A percentile compares a stretch with the other conserved stretches of the same genome.
These are phyloP conservation scores for Orycteropus afer DNA, from an alignment of 2,113 vertebrate genomes.

Conservation along the genomic window DNA sequence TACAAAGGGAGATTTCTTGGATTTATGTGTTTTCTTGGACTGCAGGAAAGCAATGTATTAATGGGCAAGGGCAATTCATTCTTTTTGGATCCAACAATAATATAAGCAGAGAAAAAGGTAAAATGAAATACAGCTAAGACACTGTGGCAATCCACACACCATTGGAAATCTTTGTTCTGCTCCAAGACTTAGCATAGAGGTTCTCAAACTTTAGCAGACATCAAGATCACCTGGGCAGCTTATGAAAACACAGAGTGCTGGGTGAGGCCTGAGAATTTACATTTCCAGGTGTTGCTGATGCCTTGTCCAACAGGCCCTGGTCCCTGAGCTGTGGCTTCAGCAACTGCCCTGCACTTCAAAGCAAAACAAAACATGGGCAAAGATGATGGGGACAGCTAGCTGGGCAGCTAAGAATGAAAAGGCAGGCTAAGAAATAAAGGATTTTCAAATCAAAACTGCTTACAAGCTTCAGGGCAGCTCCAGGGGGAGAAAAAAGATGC, in stretches of 20 bases:
- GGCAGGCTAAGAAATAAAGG: constrained; percentile 42
- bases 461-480: constrained; percentile 56
- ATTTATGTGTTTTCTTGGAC: neutral
- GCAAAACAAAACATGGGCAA: neutral
- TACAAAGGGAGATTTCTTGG: neutral
- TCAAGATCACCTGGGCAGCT: neutral
- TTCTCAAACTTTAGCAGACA: neutral
- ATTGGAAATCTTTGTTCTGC: neutral
- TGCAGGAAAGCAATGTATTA: neutral
- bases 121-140: neutral
- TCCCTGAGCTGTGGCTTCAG: neutral
- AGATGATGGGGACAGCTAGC: neutral
- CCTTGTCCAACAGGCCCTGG: neutral
- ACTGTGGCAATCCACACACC: neutral
- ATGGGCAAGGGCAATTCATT: neutral
- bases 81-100: neutral
- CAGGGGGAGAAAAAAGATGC: neutral
- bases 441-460: constrained; percentile 62
- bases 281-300: neutral
- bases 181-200: neutral
- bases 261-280: neutral
- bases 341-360: neutral
- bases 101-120: neutral
- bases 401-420: constrained; percentile 30
- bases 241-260: neutral